Evolutionary conservation across 2,888 invertebrate genomes (phyloP).

Genomic region (Pristionchus exspectatus): DNA sequence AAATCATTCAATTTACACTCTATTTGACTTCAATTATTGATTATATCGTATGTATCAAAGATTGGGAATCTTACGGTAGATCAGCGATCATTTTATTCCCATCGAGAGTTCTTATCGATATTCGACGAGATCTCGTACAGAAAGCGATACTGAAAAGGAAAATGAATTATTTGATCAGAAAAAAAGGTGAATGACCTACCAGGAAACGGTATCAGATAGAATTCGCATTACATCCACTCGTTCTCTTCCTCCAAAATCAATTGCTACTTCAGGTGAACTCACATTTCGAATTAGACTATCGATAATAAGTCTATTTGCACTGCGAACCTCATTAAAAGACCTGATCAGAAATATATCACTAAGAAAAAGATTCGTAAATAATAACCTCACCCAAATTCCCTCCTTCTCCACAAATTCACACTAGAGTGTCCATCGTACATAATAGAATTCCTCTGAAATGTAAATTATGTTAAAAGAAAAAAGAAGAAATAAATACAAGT

Average conservation of each 20-base stretch:
- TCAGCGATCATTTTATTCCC: neutral
- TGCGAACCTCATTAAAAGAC: neutral
- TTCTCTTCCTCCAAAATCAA: constrained; percentile 5
- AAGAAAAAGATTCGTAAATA: neutral
- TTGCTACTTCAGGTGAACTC: neutral
- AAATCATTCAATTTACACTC: constrained; percentile 9
- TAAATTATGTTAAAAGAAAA: neutral
- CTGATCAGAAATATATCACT: neutral
- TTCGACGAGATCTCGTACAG: neutral
- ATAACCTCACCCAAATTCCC: neutral
- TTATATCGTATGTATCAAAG: neutral
- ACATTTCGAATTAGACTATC: neutral
- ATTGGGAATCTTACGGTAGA: neutral
- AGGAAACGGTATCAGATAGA: neutral
- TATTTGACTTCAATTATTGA: neutral
- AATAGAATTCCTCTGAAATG: neutral
- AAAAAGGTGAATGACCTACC: neutral
- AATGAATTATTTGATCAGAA: neutral
- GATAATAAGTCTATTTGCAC: neutral
- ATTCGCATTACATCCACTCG: neutral
- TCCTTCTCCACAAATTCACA: neutral
- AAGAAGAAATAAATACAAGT: neutral
- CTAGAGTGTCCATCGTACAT: neutral
- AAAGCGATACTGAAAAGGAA: constrained; percentile 7
- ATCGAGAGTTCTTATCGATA: neutral